A percentile compares a stretch with the other conserved stretches of the same genome.
These are phyloP conservation scores for Dryocosmus kuriphilus DNA, from an alignment of 2,888 invertebrate genomes.

Conservation along the genomic window DNA sequence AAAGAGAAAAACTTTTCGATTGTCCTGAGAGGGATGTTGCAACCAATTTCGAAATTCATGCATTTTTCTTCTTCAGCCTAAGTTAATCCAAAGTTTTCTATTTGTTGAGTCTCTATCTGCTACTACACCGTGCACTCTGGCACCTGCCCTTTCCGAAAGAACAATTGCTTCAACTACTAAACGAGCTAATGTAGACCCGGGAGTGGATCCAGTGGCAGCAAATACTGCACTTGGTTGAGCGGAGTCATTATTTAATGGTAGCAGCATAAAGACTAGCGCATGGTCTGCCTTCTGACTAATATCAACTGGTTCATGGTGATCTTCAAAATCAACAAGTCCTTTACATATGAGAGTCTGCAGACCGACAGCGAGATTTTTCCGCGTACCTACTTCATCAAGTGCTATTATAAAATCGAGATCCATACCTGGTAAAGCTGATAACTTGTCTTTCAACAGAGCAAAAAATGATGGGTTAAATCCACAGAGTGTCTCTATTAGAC, in stretches of 20 bases:
- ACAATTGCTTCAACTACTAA: constrained; percentile 48
- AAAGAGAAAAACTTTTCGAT: constrained; percentile 51
- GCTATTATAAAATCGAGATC: not conserved
- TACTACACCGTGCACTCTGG: constrained; percentile 54
- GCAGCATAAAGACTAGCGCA: constrained; percentile 55
- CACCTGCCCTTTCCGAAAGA: constrained; percentile 49
- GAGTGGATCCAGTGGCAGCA: constrained; percentile 51
- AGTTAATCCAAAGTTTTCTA: constrained; percentile 51
- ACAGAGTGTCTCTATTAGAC: not conserved
- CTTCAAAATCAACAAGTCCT: constrained; percentile 4
- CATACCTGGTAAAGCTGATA: not conserved
- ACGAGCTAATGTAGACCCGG: constrained; percentile 45
- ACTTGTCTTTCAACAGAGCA: not conserved
- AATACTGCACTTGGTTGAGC: constrained; percentile 57
- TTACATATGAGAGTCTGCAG: not conserved
- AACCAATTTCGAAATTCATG: constrained; percentile 45
- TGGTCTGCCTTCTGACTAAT: constrained; percentile 49
- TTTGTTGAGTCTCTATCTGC: constrained; percentile 54
- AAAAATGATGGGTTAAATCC: constrained; percentile 7
- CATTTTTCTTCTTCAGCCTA: constrained; percentile 48
- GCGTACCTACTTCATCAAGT: not conserved
- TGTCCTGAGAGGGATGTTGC: constrained; percentile 49
- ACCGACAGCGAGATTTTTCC: not conserved
- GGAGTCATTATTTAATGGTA: constrained; percentile 50
- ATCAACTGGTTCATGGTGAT: not conserved